phyloP scores from a whole-genome alignment of 2,113 vertebrate species.

The Panurus biarmicus region DNA sequence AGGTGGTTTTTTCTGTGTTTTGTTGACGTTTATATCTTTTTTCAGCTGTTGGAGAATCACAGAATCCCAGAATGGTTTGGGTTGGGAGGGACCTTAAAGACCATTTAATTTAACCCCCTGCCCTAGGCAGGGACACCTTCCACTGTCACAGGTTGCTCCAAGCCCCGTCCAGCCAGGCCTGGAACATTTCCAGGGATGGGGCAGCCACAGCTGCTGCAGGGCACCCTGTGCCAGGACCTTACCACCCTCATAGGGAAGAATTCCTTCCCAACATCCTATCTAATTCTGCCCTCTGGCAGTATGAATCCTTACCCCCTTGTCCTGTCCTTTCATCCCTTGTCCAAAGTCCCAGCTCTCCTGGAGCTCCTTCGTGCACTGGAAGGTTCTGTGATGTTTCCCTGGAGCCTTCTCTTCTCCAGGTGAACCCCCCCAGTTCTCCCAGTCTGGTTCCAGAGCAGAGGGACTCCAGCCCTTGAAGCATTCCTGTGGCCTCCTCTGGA shows the following conservation, averaged over 20 bases:
- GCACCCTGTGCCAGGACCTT: neutral
- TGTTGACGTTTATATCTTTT: neutral
- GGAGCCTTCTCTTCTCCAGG: neutral
- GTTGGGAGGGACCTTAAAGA: neutral
- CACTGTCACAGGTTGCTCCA: neutral
- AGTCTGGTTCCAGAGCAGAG: neutral
- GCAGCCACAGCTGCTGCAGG: neutral
- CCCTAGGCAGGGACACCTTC: neutral
- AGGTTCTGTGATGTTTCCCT: neutral
- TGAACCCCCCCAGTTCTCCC: neutral
- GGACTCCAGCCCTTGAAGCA: neutral
- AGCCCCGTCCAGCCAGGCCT: neutral
- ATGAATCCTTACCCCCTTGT: neutral
- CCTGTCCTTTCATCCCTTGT: neutral
- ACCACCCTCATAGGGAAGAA: accelerated
- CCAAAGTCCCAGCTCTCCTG: neutral
- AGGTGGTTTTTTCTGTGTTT: neutral
- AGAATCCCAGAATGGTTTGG: neutral
- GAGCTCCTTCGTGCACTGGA: neutral
- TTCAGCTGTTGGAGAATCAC: neutral
- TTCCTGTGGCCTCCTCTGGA: neutral
- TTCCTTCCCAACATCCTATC: neutral
- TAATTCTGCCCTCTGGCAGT: neutral
- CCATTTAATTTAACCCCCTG: neutral
- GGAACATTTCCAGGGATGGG: neutral